phyloP scores from a whole-genome alignment of 2,888 invertebrate genomes.

The Saturnia japonica region DNA sequence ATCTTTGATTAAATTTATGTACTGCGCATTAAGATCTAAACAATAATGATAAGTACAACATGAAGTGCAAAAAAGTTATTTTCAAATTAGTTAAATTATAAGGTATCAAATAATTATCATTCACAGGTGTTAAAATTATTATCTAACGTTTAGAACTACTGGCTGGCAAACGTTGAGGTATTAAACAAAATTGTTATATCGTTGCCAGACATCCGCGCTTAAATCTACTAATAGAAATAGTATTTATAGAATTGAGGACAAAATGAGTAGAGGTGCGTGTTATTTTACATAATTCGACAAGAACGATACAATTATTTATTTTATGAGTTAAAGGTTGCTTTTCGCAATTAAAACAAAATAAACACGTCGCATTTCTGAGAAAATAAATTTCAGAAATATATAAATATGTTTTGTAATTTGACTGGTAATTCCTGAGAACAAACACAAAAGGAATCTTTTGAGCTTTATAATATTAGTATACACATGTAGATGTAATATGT shows the following conservation, averaged over 20 bases:
- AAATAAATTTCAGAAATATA: no score
- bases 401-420: no score
- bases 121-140: slow-evolving; percentile 4
- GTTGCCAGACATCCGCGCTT: slow-evolving; percentile 44
- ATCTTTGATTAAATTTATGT: no score
- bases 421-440: no score
- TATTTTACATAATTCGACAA: not conserved
- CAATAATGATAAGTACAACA: no score
- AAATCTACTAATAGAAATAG: slow-evolving; percentile 40
- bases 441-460: no score
- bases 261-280: slow-evolving; percentile 13
- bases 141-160: slow-evolving; percentile 28
- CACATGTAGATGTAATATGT: no score
- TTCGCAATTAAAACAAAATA: not conserved
- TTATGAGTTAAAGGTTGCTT: not conserved
- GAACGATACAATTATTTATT: not conserved
- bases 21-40: no score
- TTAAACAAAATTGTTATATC: slow-evolving; percentile 26
- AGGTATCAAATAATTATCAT: not conserved
- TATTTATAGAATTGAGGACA: slow-evolving; percentile 42
- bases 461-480: no score
- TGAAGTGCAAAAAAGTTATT: not conserved
- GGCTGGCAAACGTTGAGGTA: slow-evolving; percentile 53
- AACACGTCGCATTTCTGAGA: not conserved
- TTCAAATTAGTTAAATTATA: not conserved